A percentile compares a stretch with the other conserved stretches of the same genome.
Evolutionary conservation across 2,888 invertebrate species (phyloP).

Genomic region (Strigamia crassipes): DNA sequence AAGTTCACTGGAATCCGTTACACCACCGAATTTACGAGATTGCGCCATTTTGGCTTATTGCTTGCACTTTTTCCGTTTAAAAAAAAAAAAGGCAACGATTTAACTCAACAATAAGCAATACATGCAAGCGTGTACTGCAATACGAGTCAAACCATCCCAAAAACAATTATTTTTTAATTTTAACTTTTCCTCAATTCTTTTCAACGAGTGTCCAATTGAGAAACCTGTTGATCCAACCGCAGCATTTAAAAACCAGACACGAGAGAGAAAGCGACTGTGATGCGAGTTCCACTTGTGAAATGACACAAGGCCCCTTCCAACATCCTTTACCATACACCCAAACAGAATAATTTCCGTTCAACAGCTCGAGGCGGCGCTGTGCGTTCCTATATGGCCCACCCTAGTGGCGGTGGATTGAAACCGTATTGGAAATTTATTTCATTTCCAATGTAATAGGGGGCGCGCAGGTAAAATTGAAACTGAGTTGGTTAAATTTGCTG

Average conservation of each 20-base stretch:
- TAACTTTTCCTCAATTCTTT: too few relatives aligned
- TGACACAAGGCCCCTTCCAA: not conserved
- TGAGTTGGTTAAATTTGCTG: conserved; percentile 48
- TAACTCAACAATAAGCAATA: too few relatives aligned
- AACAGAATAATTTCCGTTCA: conserved; percentile 47
- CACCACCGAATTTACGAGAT: too few relatives aligned
- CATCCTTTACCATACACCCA: conserved; percentile 28
- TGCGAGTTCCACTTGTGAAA: conserved; percentile 10
- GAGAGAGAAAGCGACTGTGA: not conserved
- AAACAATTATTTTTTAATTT: too few relatives aligned
- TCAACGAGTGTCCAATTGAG: not conserved
- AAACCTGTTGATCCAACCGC: not conserved
- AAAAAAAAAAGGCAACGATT: too few relatives aligned
- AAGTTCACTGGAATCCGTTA: too few relatives aligned
- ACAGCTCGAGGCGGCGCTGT: conserved; percentile 11
- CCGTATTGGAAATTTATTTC: conserved; percentile 48
- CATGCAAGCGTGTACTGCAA: too few relatives aligned
- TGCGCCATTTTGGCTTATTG: too few relatives aligned
- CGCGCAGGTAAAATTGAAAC: conserved; percentile 47
- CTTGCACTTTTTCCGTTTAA: too few relatives aligned
- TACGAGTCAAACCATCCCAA: too few relatives aligned
- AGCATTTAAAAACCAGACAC: not conserved
- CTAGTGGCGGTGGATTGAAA: conserved; percentile 46
- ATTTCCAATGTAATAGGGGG: conserved; percentile 48
- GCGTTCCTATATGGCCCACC: conserved; percentile 41